Evolutionary conservation across 2,797 vertebrate genomes (phyloP).

Genomic region (Eulemur rubriventer): DNA sequence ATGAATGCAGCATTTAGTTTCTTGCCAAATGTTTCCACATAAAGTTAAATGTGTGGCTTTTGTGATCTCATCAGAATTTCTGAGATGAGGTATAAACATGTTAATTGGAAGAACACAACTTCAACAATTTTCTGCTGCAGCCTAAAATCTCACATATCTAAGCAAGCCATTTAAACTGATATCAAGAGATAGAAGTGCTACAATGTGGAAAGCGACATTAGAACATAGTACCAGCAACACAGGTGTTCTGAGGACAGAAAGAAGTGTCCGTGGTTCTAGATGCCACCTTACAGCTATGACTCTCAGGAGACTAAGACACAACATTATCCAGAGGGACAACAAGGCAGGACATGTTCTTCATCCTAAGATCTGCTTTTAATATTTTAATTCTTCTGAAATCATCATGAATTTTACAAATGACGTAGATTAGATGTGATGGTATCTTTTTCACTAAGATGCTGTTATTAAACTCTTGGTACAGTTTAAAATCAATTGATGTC

Average conservation of each 20-base stretch:
- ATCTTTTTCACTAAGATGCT: not conserved
- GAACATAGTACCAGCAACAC: not conserved
- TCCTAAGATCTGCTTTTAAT: not conserved
- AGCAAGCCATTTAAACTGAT: conserved; percentile 4
- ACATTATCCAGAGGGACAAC: not conserved
- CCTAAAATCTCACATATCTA: not conserved
- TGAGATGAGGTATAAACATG: not conserved
- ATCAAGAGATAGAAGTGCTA: not conserved
- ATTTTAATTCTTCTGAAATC: conserved; percentile 41
- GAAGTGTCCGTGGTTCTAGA: not conserved
- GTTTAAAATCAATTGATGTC: conserved; percentile 12
- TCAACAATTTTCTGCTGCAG: not conserved
- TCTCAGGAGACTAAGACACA: not conserved
- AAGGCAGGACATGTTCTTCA: not conserved
- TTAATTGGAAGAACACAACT: not conserved
- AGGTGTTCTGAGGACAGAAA: not conserved
- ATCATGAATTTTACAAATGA: conserved; percentile 12
- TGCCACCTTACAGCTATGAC: not conserved
- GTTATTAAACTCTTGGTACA: not conserved
- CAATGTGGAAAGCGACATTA: not conserved
- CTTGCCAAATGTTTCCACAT: conserved; percentile 6
- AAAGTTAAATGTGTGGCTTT: not conserved
- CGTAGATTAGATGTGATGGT: not conserved
- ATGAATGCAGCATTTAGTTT: not conserved
- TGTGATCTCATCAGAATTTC: not conserved